Conservation (phyloP, 1,140 invertebrate genomes). For the Cherax quadricarinatus region DNA sequence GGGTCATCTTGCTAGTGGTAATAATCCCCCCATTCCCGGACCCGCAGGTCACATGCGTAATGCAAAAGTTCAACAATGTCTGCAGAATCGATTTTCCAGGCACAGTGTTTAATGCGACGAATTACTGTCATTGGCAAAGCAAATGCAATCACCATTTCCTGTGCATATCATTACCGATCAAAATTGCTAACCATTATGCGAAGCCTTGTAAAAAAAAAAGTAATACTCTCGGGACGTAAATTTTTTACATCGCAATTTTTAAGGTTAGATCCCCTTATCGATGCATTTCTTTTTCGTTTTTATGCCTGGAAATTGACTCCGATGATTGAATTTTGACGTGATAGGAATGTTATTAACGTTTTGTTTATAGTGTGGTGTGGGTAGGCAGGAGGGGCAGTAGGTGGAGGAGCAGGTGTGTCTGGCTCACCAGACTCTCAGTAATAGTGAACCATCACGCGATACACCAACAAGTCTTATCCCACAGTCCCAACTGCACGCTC, state of each 20-base stretch:
- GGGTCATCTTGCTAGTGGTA: no score
- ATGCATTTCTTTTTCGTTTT: background rate
- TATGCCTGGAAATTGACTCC: background rate
- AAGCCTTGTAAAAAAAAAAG: background rate
- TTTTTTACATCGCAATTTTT: no score
- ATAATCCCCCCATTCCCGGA: no score
- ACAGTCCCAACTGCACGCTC: background rate
- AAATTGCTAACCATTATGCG: background rate
- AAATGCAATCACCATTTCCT: background rate
- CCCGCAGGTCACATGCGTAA: background rate
- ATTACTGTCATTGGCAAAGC: background rate
- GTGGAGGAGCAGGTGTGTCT: background rate
- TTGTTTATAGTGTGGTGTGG: background rate
- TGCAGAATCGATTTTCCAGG: background rate
- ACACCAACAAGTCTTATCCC: background rate
- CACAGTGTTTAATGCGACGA: background rate
- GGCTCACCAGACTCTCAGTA: background rate
- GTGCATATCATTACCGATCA: background rate
- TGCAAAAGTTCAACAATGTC: background rate
- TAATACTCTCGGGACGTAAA: background rate
- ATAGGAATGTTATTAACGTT: background rate
- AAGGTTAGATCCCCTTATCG: no score
- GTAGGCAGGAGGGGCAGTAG: background rate
- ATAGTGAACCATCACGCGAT: background rate
- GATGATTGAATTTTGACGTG: constrained; percentile 4